These are phyloP conservation scores for Verasper variegatus DNA, from an alignment of 2,113 vertebrate genomes.

Conservation along the genomic window DNA sequence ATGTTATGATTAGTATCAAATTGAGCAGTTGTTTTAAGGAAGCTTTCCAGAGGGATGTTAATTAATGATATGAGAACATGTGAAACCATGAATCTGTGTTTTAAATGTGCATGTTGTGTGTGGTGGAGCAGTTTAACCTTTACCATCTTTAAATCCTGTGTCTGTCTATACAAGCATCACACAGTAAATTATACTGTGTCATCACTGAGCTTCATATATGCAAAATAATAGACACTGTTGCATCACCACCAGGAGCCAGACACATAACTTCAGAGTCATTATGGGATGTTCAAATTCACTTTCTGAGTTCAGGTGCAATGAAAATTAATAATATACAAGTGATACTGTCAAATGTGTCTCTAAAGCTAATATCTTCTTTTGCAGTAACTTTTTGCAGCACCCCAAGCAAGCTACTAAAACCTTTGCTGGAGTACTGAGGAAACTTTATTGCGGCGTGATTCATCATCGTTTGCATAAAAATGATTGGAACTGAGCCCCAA, in stretches of 20 bases:
- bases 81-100: neutral
- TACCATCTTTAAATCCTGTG: no score
- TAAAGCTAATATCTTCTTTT: slow-evolving; percentile 11
- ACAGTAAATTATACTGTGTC: neutral
- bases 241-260: neutral
- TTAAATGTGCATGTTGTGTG: neutral
- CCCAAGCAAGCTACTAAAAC: slow-evolving; percentile 15
- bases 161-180: neutral
- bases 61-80: no score
- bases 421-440: neutral
- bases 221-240: neutral
- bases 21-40: neutral
- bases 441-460: slow-evolving; percentile 36
- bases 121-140: no score
- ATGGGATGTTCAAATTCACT: neutral
- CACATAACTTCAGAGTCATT: neutral
- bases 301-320: slow-evolving; percentile 6
- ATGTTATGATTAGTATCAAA: no score
- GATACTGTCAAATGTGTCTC: slow-evolving; percentile 16
- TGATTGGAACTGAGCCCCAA: slow-evolving; percentile 6
- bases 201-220: neutral
- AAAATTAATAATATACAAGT: slow-evolving; percentile 18
- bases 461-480: slow-evolving; percentile 59
- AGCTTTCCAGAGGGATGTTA: neutral
- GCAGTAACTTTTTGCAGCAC: neutral